A percentile compares a stretch with the other conserved stretches of the same genome.
These are phyloP conservation scores for Oryzias curvinotus DNA, from an alignment of 2,113 vertebrate species.

Conservation along the genomic window DNA sequence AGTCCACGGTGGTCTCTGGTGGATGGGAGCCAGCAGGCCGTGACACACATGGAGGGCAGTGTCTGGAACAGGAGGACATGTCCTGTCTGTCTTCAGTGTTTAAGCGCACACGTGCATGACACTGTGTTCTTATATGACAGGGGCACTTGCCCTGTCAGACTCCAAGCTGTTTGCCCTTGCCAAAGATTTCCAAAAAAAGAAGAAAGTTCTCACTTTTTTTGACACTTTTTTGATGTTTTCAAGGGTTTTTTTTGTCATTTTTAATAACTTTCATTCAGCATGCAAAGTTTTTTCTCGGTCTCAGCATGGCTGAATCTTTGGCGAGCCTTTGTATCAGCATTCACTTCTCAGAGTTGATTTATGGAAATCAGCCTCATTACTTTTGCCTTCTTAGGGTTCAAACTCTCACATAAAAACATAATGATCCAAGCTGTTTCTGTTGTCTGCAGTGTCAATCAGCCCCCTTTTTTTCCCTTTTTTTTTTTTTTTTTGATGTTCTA, in stretches of 20 bases:
- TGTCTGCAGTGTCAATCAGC: conserved; percentile 56
- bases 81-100: conserved; percentile 59
- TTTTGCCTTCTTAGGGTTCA: conserved; percentile 43
- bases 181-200: conserved; percentile 11
- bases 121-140: conserved; percentile 49
- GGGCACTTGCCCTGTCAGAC: conserved; percentile 41
- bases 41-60: conserved; percentile 63
- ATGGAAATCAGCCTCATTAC: conserved; percentile 57
- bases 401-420: conserved; percentile 54
- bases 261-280: conserved; percentile 25
- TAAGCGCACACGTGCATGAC: conserved; percentile 38
- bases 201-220: conserved; percentile 14
- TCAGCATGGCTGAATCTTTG: conserved; percentile 32
- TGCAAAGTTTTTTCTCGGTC: conserved; percentile 38
- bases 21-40: conserved; percentile 57
- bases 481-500: conserved; percentile 41
- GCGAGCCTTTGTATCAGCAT: conserved; percentile 30
- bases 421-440: conserved; percentile 63
- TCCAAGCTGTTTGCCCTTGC: conserved; percentile 56
- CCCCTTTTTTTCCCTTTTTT: conserved; percentile 26
- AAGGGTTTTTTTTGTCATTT: conserved; percentile 25
- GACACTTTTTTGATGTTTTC: conserved; percentile 24
- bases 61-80: conserved; percentile 61
- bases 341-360: conserved; percentile 43
- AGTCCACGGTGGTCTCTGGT: conserved; percentile 51